A percentile compares a stretch with the other conserved stretches of the same genome.
These are phyloP conservation scores for Salmo trutta DNA, from an alignment of 2,797 vertebrate species.

Conservation along the genomic window DNA sequence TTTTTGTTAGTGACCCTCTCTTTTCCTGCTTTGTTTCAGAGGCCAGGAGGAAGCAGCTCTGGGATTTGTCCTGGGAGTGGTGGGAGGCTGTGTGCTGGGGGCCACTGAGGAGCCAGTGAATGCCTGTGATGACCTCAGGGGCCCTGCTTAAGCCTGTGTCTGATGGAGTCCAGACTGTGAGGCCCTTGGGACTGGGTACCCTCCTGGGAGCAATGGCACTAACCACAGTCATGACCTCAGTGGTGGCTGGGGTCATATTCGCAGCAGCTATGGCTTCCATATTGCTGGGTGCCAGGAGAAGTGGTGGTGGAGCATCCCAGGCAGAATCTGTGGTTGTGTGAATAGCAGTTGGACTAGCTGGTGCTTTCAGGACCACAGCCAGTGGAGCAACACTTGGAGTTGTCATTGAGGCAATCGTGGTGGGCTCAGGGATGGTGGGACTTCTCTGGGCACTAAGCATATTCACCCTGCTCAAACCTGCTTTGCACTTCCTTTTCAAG, in stretches of 20 bases:
- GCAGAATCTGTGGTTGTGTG: conserved; percentile 43
- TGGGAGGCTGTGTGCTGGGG: conserved; percentile 69
- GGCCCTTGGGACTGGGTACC: conserved; percentile 67
- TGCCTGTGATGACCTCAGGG: conserved; percentile 51
- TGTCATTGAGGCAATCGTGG: conserved; percentile 57
- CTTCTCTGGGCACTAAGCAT: conserved; percentile 62
- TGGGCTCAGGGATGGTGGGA: conserved; percentile 53
- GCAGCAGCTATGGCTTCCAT: conserved; percentile 55
- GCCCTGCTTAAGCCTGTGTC: conserved; percentile 54
- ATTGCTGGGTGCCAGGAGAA: conserved; percentile 43
- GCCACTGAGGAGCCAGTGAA: conserved; percentile 61
- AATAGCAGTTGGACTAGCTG: conserved; percentile 56
- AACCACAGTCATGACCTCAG: conserved; percentile 64
- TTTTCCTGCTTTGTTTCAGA: conserved; percentile 42
- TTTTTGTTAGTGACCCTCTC: neutral
- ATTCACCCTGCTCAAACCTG: conserved; percentile 62
- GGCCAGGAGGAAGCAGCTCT: conserved; percentile 44
- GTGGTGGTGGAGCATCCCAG: neutral
- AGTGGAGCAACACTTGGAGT: conserved; percentile 63
- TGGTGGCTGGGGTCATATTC: conserved; percentile 63
- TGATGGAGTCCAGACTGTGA: conserved; percentile 60
- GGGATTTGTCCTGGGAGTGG: conserved; percentile 64
- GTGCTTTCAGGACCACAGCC: conserved; percentile 52
- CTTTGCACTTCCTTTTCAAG: conserved; percentile 51
- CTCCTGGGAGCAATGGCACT: conserved; percentile 69